Evolutionary conservation across 2,888 invertebrate genomes (phyloP).

Genomic region (Chloroclysta siterata): DNA sequence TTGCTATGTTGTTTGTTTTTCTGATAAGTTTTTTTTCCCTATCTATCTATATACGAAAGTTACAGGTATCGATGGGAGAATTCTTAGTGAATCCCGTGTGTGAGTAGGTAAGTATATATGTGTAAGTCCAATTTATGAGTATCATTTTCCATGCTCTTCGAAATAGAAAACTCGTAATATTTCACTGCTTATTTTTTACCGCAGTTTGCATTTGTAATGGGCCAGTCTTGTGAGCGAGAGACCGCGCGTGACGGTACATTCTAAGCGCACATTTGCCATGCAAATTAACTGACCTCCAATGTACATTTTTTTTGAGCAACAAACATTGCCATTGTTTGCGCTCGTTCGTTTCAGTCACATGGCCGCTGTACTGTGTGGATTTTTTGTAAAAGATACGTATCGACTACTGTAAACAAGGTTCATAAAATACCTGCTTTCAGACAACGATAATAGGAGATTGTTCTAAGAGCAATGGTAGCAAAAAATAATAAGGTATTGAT

Average conservation of each 20-base stretch:
- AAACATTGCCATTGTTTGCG: conserved; percentile 68
- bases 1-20: no score
- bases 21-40: no score
- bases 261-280: conserved; percentile 82
- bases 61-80: no score
- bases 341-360: conserved; percentile 51
- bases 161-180: conserved; percentile 9
- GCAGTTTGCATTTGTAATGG: conserved; percentile 41
- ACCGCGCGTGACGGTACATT: conserved; percentile 81
- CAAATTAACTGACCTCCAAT: conserved; percentile 76
- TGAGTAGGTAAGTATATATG: no score
- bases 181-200: conserved; percentile 23
- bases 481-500: conserved; percentile 9
- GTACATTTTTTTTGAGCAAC: conserved; percentile 74
- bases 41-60: no score
- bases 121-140: no score
- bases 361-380: conserved; percentile 28
- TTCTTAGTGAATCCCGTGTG: no score
- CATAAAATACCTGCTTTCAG: background rate
- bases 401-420: conserved; percentile 5
- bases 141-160: no score
- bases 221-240: conserved; percentile 63
- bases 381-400: conserved; percentile 14
- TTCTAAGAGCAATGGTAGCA: background rate
- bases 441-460: background rate